Percentiles rank a stretch among this genome's conserved stretches.
Evolutionary conservation across 2,888 invertebrate species (phyloP).

Genomic region (Crematogaster levior): DNA sequence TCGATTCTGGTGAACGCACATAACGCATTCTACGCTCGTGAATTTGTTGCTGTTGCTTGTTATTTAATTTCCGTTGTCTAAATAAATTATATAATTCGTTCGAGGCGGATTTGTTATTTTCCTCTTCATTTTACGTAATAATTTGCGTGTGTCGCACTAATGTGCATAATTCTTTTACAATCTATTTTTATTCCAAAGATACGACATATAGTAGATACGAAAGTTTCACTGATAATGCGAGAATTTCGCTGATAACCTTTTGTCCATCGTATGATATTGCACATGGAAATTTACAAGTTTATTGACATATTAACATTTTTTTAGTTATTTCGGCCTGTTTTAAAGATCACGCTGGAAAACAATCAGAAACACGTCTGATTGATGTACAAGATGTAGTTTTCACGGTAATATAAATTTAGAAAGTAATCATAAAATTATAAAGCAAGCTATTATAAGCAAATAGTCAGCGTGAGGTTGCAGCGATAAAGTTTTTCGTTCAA

Average conservation of each 20-base stretch:
- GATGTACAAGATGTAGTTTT: neutral
- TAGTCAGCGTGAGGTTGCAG: neutral
- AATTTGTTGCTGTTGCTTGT: neutral
- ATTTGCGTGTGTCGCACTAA: no score
- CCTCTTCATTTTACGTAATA: neutral
- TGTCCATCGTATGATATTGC: neutral
- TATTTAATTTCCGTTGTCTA: constrained; percentile 13
- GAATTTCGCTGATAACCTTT: constrained; percentile 24
- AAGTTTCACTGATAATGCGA: constrained; percentile 19
- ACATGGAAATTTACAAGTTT: constrained; percentile 23
- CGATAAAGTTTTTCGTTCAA: neutral
- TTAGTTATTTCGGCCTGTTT: neutral
- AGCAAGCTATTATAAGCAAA: no score
- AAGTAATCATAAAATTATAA: neutral
- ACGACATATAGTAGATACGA: neutral
- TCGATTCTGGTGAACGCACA: neutral
- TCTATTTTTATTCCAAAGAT: constrained; percentile 6
- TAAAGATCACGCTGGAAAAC: neutral
- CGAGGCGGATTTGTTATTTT: neutral
- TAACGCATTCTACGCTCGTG: neutral
- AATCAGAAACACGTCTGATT: neutral
- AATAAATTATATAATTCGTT: constrained; percentile 42
- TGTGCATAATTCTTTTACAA: neutral
- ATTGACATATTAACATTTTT: neutral
- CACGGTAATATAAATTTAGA: no score